A percentile compares a stretch with the other conserved stretches of the same genome.
Evolutionary conservation across 2,113 vertebrate species (phyloP).

Genomic region (Mus musculus): GRCm39 chr7:6203501-6204000

Average conservation of each 20-base stretch:
- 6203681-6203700: background rate
- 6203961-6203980: background rate
- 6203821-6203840: background rate
- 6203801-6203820: background rate
- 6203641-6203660: background rate
- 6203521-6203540: too few relatives aligned
- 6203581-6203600: background rate
- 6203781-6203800: background rate
- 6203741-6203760: background rate
- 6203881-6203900: background rate
- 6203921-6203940: background rate
- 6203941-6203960: background rate
- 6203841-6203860: background rate
- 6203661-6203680: background rate
- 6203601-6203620: background rate
- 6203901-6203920: background rate
- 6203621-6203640: background rate
- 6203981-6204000: background rate
- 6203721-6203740: background rate
- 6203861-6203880: background rate
- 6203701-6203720: background rate
- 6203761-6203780: background rate
- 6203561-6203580: background rate
- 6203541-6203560: background rate
- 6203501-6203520: too few relatives aligned